phyloP scores from a whole-genome alignment of 1,140 invertebrate species.

The Microplitis mediator region DNA sequence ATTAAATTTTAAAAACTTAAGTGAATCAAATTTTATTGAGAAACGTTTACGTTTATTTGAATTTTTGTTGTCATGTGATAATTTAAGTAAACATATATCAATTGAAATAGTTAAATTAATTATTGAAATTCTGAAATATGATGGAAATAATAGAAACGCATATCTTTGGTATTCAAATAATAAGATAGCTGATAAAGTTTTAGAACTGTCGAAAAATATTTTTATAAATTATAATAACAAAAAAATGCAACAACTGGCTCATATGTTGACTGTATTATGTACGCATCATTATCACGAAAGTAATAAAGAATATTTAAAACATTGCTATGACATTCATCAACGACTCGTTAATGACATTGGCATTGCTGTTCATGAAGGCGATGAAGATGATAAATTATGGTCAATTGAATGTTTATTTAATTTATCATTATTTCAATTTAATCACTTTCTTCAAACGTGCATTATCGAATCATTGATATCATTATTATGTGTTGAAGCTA shows the following conservation, averaged over 20 bases:
- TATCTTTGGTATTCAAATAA: not conserved
- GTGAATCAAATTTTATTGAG: not conserved
- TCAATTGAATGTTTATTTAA: conserved; percentile 3
- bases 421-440: not conserved
- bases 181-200: not conserved
- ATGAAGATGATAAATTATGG: not conserved
- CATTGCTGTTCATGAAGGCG: not conserved
- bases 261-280: not conserved
- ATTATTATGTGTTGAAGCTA: not conserved
- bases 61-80: conserved; percentile 21
- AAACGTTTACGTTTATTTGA: not conserved
- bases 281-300: not conserved
- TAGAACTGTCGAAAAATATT: not conserved
- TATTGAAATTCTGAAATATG: not conserved
- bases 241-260: not conserved
- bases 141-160: not conserved
- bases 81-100: conserved; percentile 15
- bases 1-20: conserved; percentile 27
- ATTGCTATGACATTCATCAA: not conserved
- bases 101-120: not conserved
- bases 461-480: not conserved
- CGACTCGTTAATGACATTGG: not conserved
- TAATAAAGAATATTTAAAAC: not conserved
- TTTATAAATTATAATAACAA: not conserved
- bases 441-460: not conserved